Base-by-base conservation (phyloP, 2,888 invertebrate genomes). In the Nebria salina region DNA sequence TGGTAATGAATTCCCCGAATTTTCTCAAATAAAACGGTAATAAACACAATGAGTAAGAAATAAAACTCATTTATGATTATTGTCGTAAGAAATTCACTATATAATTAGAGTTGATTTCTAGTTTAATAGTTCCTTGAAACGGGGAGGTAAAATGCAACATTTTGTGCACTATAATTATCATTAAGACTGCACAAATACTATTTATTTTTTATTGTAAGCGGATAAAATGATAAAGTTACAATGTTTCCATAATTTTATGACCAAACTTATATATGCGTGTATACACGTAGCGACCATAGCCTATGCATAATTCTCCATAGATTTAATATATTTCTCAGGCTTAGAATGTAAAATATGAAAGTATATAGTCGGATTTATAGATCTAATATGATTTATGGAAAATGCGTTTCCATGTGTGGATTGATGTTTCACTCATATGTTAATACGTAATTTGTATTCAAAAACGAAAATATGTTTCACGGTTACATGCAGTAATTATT, bases 31-130 rank as follows among this genome's bases (percentile, higher is more conserved):
- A 54, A 54, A 54, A 54, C 7, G 4, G 54, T 8, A 54, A 54
- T 54, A 54, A 54, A 54, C 8, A 54, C 54, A 54, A 54, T 54
- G 54, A 54, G 54, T 8, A 75, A 65, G 42, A 74, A 79, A 79
- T 75, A 79, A 66, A 75, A 75, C 15, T 43, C 54, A 34, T 54
- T 54, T 66, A 43, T 79, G 79, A 79, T 79, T 79, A 41, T 73
- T 79, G 74, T 72, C 70, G 77, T 77, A 77, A 54, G 70, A 77
- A 34, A 77, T 54, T 4, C 5, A 34, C 34, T 5, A 54, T 54
- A 79, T 79, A 79, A 79, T 79, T 72, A 75, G 65, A 75, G 74
- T 79, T 79, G 43, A 79, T 79, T 79, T 65, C 34, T n/a, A 43
- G 15, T 79, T 79, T 79, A 77, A 79, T 79, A 43, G 74, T 79